Evolutionary conservation across 2,113 vertebrate species (phyloP), one percentile per base, ranked within the genome.

Genomic region (Misgurnus anguillicaudatus): DNA sequence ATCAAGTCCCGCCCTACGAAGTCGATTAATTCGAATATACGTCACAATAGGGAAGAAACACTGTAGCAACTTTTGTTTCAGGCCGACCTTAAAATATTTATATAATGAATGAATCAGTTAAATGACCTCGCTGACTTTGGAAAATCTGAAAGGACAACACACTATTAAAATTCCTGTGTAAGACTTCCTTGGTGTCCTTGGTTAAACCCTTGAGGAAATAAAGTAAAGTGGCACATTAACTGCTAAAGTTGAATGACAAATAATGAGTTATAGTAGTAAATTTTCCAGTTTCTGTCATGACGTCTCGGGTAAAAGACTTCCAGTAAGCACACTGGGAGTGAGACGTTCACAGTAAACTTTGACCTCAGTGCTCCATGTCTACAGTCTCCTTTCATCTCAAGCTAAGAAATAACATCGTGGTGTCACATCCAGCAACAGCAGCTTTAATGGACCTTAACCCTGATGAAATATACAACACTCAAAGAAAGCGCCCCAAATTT

Each of bases 161-260:
- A 78, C 86, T 88, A 91, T 91, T 91, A 91, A 87, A 88, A 88
- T 92, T 92, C 87, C 88, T 88, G 67, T 65, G 78, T 87, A 83
- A 86, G 86, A 80, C 83, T 67, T 69, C 88, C 90, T 91, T 87
- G 90, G 84, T 90, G 88, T 83, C 78, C 85, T 82, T 53, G 69
- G 77, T 90, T 90, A 89, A 90, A 91, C 88, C 89, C 85, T 84
- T 78, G 82, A 85, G 86, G 51, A 86, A 84, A 89, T 83, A n/a
- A n/a, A n/a, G n/a, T n/a, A n/a, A n/a, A 89, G 82, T 82, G 84
- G 72, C 82, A 74, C 82, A 87, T 83, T 84, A 89, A 85, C 80
- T 80, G 80, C 62, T 83, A 82, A 88, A 84, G 77, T 80, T 78
- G 42, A 38, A 71, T n/a, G 24, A 16, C 39, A 9, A 47, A 24